phyloP scores from a whole-genome alignment of 2,888 invertebrate genomes.

The Iselma pallidipennis region DNA sequence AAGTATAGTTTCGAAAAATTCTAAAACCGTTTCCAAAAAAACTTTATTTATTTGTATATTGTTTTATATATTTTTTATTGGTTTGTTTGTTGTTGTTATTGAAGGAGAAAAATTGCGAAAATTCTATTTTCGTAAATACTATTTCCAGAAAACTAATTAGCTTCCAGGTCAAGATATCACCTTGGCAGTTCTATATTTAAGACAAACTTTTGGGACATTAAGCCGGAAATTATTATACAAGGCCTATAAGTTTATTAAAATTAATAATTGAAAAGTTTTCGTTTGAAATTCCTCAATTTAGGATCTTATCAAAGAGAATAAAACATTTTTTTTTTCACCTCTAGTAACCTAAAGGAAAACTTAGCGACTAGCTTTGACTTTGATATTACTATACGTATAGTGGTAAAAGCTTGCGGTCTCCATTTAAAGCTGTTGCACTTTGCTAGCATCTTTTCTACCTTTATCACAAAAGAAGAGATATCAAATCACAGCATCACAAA shows the following conservation, averaged over 20 bases:
- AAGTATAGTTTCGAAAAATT: neutral
- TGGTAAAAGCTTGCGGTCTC: neutral
- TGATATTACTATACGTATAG: neutral
- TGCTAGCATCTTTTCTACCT: neutral
- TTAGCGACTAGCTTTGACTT: neutral
- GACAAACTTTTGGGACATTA: neutral
- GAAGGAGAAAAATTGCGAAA: neutral
- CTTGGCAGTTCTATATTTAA: neutral
- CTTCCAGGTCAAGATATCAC: neutral
- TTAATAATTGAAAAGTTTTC: no score
- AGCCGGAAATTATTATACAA: neutral
- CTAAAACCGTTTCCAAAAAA: neutral
- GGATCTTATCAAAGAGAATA: no score
- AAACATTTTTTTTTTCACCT: no score
- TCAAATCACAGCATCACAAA: constrained; percentile 21
- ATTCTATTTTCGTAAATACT: neutral
- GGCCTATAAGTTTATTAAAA: neutral
- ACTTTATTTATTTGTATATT: no score
- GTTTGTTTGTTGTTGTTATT: no score
- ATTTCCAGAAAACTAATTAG: neutral
- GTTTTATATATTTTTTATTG: neutral
- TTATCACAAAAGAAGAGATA: neutral
- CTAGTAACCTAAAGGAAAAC: neutral
- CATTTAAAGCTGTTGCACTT: neutral
- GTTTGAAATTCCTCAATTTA: no score